Conservation (phyloP, 2,888 invertebrate genomes). For the Luffia ferchaultella region DNA sequence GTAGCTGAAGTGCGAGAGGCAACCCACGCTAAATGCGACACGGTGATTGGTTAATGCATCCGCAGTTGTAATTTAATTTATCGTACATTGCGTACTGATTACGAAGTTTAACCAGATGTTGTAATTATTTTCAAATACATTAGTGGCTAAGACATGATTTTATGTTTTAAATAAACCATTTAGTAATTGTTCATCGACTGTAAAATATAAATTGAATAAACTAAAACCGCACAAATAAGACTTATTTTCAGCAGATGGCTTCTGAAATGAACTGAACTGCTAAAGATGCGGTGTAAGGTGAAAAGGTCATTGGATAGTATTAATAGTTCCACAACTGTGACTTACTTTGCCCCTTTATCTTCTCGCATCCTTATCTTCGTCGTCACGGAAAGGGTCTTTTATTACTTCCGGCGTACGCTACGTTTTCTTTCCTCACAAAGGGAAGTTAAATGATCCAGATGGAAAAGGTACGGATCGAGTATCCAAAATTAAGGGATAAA, state of each 20-base stretch:
- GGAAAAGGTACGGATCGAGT: not conserved
- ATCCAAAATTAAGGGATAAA: no score
- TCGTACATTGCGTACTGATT: no score
- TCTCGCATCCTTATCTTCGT: not conserved
- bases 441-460: not conserved
- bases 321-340: not conserved
- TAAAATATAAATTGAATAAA: not conserved
- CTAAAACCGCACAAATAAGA: no score
- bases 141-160: no score
- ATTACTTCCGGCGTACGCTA: not conserved
- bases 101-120: no score
- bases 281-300: not conserved
- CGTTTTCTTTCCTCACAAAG: not conserved
- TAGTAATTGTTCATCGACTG: not conserved
- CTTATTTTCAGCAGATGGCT: no score
- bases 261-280: no score
- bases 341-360: not conserved
- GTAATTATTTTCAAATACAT: no score
- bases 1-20: no score
- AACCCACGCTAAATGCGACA: no score
- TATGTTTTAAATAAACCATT: not conserved
- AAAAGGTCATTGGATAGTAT: not conserved
- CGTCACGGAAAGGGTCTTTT: not conserved
- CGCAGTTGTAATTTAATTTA: no score
- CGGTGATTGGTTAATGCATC: no score